Evolutionary conservation across 2,113 vertebrate species (phyloP).

Genomic region (Phaethornis superciliosus): DNA sequence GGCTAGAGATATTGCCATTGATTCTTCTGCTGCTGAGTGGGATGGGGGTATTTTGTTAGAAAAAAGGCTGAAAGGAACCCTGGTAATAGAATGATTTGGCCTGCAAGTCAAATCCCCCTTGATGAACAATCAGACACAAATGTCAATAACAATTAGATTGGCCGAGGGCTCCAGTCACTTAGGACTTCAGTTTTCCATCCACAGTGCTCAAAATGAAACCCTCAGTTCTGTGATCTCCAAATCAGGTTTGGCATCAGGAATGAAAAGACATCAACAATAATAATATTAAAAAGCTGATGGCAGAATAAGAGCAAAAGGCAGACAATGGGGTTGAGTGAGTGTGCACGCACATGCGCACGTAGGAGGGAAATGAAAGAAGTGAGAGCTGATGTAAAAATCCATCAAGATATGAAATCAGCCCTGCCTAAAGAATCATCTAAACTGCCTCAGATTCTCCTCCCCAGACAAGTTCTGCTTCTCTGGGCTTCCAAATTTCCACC

Average conservation of each 20-base stretch:
- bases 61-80: slow-evolving; percentile 63
- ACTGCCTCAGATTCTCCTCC: not conserved
- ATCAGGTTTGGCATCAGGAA: slow-evolving; percentile 82
- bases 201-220: slow-evolving; percentile 69
- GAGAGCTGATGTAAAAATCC: slow-evolving; percentile 27
- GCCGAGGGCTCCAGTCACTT: slow-evolving; percentile 81
- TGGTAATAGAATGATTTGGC: slow-evolving; percentile 76
- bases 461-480: slow-evolving; percentile 23
- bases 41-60: not conserved
- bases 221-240: slow-evolving; percentile 70
- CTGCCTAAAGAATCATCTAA: not conserved
- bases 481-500: slow-evolving; percentile 48
- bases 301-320: slow-evolving; percentile 57
- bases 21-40: slow-evolving; percentile 50
- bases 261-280: slow-evolving; percentile 83
- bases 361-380: not conserved
- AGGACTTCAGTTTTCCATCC: slow-evolving; percentile 77
- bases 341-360: rapidly evolving
- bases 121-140: slow-evolving; percentile 84
- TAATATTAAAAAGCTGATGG: slow-evolving; percentile 73
- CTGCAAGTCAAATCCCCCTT: slow-evolving; percentile 72
- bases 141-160: slow-evolving; percentile 88
- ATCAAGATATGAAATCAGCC: slow-evolving; percentile 5
- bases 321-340: not conserved
- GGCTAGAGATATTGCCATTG: slow-evolving; percentile 70